Base-by-base conservation (phyloP, 2,113 vertebrate species). In the Hystrix brachyura region DNA sequence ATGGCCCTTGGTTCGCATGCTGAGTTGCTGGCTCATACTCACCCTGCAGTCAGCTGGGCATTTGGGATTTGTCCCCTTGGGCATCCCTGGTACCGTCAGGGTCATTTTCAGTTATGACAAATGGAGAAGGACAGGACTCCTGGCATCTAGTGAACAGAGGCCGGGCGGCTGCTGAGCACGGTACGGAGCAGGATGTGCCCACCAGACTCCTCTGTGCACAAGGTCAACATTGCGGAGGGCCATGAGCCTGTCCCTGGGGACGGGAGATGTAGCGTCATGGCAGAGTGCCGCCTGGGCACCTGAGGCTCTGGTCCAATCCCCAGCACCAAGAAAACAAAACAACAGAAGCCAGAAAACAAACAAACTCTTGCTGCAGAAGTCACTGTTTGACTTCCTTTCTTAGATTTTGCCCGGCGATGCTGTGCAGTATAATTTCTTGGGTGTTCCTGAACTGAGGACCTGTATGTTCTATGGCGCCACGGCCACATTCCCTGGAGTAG, bases 381-480 rank as follows among this genome's bases (percentile, higher is more conserved):
- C 53, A 32, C 48, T 60, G 43, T 29, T 89, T 94, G 11, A 92
- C 82, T 95, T 94, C 53, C 7, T 87, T 76, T 71, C 51, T 76
- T 53, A 72, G 71, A 81, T 25, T 38, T 78, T 90, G 32, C 48
- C 60, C 78, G 55, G 9, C 3, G 5, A 55, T 67, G 38, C 59
- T 80, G 29, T 51, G 19, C 43, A 67, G 38, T 62, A 27, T 48
- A 71, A 55, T 65, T 94, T 62, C 67, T 88, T 5, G 87, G 15
- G 62, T 0, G 76, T 69, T 91, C 59, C 32, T 46, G 71, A 46
- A 9, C 38, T 11, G 19, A 8, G 38, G 69, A 21, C 38, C 9
- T 7, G 11, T 2, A 8, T 9, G 69, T 57, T 57, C 38, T 38
- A 38, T 2, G 38, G 38, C 2, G 38, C 38, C 38, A 38, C 38